A percentile compares a stretch with the other conserved stretches of the same genome.
These are phyloP conservation scores for Cryptoblepharus egeriae DNA, from an alignment of 2,797 vertebrate species.

Conservation along the genomic window DNA sequence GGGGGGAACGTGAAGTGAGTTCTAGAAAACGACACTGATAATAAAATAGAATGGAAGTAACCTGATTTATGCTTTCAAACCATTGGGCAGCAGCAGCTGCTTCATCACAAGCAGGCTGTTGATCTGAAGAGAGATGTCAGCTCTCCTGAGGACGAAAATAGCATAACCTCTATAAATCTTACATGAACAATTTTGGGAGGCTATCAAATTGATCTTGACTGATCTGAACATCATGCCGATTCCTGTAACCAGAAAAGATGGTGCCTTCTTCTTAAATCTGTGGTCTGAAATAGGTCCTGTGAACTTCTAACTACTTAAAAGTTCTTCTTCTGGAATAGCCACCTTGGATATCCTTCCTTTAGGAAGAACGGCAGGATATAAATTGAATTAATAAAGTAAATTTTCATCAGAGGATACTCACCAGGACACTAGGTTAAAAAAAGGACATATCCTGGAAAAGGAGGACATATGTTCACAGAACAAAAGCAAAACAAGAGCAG, in stretches of 20 bases:
- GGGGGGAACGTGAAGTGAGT: neutral
- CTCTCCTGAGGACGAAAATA: slow-evolving; percentile 31
- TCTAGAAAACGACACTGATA: neutral
- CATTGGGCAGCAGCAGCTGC: neutral
- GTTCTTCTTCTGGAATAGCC: no score
- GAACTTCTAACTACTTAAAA: no score
- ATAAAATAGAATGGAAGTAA: slow-evolving; percentile 10
- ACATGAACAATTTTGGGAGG: slow-evolving; percentile 27
- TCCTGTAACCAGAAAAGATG: neutral
- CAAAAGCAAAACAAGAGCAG: neutral
- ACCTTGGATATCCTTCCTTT: no score
- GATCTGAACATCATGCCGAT: neutral
- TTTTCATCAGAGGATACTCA: neutral
- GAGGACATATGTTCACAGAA: no score
- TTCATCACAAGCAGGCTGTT: slow-evolving; percentile 12
- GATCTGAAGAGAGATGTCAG: slow-evolving; percentile 25
- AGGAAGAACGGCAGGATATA: no score
- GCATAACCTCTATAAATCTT: neutral
- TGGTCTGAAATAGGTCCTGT: neutral
- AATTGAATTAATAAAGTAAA: no score
- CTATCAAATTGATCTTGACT: slow-evolving; percentile 23
- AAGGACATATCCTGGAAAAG: no score
- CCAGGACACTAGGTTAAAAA: no score
- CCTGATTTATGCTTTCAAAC: neutral
- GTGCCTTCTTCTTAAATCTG: neutral